A percentile compares a stretch with the other conserved stretches of the same genome.
Evolutionary conservation across 2,113 vertebrate genomes (phyloP).

Genomic region (human (Homo sapiens)): GRCh38 chr1:118372001-118372500

Average conservation of each 20-base stretch:
- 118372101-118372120: not conserved
- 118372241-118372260: not conserved
- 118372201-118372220: not conserved
- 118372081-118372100: not conserved
- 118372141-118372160: not conserved
- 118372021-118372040: not conserved
- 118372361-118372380: not conserved
- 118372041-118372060: not conserved
- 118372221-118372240: not conserved
- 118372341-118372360: not conserved
- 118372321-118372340: conserved; percentile 12
- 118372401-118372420: not conserved
- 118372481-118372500: not conserved
- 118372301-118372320: not conserved
- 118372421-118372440: not conserved
- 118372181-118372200: not conserved
- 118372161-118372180: not conserved
- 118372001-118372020: not conserved
- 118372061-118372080: not conserved
- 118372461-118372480: not conserved
- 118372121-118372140: not conserved
- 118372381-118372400: not conserved
- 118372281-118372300: not conserved
- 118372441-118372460: not conserved
- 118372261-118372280: not conserved